Evolutionary conservation across 2,113 vertebrate genomes (phyloP).

Genomic region (Microcebus ravelobensis): DNA sequence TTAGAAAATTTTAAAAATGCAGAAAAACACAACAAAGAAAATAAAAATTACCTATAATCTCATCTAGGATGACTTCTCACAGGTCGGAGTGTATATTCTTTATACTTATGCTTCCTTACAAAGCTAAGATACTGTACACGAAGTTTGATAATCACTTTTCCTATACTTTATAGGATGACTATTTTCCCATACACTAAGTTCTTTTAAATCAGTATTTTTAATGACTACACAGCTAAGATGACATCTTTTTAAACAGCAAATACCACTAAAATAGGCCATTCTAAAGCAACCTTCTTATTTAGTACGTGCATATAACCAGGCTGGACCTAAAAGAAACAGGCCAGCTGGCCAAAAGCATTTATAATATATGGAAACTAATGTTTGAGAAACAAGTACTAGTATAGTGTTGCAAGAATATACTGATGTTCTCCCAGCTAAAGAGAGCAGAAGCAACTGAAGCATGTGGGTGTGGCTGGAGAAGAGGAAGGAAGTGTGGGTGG

Average conservation of each 20-base stretch:
- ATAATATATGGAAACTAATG: background rate
- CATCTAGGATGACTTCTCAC: background rate
- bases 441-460: background rate
- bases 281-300: background rate
- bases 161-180: background rate
- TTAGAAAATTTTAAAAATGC: background rate
- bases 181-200: background rate
- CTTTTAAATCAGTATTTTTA: background rate
- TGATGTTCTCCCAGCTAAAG: background rate
- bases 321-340: background rate
- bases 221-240: background rate
- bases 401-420: background rate
- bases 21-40: background rate
- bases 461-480: constrained; percentile 58
- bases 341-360: background rate
- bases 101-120: background rate
- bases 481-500: constrained; percentile 77
- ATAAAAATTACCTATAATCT: background rate
- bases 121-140: background rate
- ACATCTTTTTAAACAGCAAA: constrained; percentile 26
- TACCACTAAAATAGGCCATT: background rate
- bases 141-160: background rate
- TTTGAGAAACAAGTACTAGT: background rate
- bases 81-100: background rate
- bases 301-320: background rate